Evolutionary conservation across 2,797 vertebrate genomes (phyloP).

Genomic region (Prionace glauca): DNA sequence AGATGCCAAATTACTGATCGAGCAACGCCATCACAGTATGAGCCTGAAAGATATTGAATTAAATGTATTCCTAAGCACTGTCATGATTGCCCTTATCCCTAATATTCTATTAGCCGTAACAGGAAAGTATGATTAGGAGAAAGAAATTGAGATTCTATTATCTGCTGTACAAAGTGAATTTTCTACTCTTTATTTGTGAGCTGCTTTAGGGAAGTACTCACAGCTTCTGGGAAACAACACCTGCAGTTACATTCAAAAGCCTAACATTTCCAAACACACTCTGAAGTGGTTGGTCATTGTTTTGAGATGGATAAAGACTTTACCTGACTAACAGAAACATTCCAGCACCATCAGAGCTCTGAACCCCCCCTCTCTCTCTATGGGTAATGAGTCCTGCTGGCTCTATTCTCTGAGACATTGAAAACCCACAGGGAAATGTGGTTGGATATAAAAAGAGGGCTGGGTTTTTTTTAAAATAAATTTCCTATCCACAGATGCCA

Average conservation of each 20-base stretch:
- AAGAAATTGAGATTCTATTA: conserved; percentile 75
- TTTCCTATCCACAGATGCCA: conserved; percentile 77
- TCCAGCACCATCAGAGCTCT: conserved; percentile 67
- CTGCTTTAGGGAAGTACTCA: conserved; percentile 63
- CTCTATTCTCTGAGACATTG: conserved; percentile 69
- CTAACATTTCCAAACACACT: conserved; percentile 69
- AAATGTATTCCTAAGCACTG: background rate
- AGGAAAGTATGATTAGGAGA: conserved; percentile 57
- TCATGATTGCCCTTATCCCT: background rate
- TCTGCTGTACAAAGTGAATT: conserved; percentile 70
- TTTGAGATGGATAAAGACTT: conserved; percentile 64
- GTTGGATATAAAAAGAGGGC: conserved; percentile 74
- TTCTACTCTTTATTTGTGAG: conserved; percentile 70
- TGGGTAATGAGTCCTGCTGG: conserved; percentile 76
- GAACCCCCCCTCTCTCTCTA: conserved; percentile 62
- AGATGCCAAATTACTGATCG: background rate
- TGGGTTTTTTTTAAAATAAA: conserved; percentile 68
- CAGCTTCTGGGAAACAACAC: conserved; percentile 71
- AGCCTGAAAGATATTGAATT: conserved; percentile 23
- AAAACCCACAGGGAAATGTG: conserved; percentile 72
- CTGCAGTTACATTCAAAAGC: conserved; percentile 77
- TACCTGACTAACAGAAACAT: conserved; percentile 79
- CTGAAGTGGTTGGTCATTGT: conserved; percentile 67
- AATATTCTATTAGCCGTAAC: conserved; percentile 68
- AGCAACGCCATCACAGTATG: background rate